Evolutionary conservation across 2,888 invertebrate genomes (phyloP), one percentile per base, ranked within the genome.

Genomic region (Lasioglossum pauxillum): DNA sequence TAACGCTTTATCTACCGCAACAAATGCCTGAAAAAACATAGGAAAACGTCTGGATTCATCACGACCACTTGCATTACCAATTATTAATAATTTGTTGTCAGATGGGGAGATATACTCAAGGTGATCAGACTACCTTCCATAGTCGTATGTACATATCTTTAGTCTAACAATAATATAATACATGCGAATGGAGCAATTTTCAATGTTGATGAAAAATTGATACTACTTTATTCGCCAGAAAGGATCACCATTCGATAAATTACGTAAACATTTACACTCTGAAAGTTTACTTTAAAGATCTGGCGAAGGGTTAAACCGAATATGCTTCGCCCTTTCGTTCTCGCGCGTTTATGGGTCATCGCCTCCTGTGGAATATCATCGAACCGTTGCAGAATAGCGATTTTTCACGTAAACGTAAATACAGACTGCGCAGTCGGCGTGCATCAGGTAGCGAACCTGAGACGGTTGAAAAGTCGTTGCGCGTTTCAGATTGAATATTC

Each of bases 341-440:
- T 31, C 31, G 0, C 3, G 19, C 16, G 31, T 64, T 64, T 64
- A 31, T 64, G 64, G 64, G 16, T 64, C 31, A 64, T 19, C 8
- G 31, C 31, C 31, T 19, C 5, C 38, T 23, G 38, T 38, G 5
- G 12, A 38, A 69, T 38, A 69, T 5, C 69, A 23, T 19, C 19
- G 38, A 38, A 38, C 35, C 12, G 69, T 23, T 57, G 35, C 10
- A 38, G 35, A 38, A 69, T 5, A 69, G 38, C 38, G 38, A 69
- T 69, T 69, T 69, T 38, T 69, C 69, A 23, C 35, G 38, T 38
- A 38, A 69, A 69, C 38, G 69, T 69, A 69, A 69, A 69, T 38
- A 69, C 38, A 38, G 38, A 12, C 19, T 23, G 10, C 23, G 12
- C 69, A 69, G 38, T 69, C 38, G 35, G 23, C 23, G 19, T 35